These are phyloP conservation scores for Xyliphius kryptos DNA, from an alignment of 2,113 vertebrate species.

Conservation along the genomic window DNA sequence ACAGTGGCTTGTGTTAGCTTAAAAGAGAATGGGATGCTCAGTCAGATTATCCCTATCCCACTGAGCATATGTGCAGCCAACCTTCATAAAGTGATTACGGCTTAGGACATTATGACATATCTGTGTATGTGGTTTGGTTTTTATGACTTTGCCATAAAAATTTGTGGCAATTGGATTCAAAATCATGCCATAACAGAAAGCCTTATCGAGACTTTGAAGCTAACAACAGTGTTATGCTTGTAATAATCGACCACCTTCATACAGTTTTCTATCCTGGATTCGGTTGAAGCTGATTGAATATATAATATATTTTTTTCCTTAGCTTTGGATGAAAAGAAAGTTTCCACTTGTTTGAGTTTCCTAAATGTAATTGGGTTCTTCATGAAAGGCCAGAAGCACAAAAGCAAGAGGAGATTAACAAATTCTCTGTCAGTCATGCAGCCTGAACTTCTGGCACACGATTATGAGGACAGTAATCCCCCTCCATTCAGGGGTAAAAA, in stretches of 20 bases:
- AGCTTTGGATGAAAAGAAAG: too few species aligned
- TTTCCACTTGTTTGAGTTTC: constrained; percentile 39
- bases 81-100: too few species aligned
- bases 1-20: too few species aligned
- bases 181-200: too few species aligned
- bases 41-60: too few species aligned
- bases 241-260: too few species aligned
- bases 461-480: constrained; percentile 43
- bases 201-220: constrained; percentile 9
- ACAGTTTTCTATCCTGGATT: too few species aligned
- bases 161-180: too few species aligned
- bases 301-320: constrained; percentile 23
- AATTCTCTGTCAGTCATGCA: constrained; percentile 31
- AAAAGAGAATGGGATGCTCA: too few species aligned
- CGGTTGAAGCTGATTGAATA: constrained; percentile 39
- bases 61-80: too few species aligned
- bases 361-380: constrained; percentile 42
- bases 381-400: constrained; percentile 34
- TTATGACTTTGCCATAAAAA: background rate
- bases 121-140: background rate
- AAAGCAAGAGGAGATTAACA: constrained; percentile 33
- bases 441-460: constrained; percentile 30
- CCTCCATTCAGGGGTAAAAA: constrained; percentile 36
- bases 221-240: constrained; percentile 7
- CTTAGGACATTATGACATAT: too few species aligned